Percentiles rank a stretch among this genome's conserved stretches.
These are phyloP conservation scores for Chaenogobius annularis DNA, from an alignment of 2,113 vertebrate genomes.

Conservation along the genomic window DNA sequence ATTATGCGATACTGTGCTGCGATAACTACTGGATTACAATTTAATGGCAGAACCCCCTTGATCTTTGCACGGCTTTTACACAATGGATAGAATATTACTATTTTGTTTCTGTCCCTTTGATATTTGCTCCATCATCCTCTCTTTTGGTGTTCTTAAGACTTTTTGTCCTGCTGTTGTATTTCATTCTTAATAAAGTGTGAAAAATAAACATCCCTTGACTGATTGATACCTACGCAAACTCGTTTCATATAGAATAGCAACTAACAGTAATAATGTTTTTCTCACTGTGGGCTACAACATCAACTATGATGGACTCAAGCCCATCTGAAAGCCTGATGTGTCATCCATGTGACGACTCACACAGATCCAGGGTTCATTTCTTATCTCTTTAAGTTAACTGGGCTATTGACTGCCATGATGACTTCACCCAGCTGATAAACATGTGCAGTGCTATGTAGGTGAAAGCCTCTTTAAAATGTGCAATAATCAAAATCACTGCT, in stretches of 20 bases:
- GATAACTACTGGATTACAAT: constrained; percentile 61
- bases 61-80: constrained; percentile 65
- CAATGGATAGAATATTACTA: constrained; percentile 55
- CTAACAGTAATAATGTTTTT: not conserved
- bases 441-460: not conserved
- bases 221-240: not conserved
- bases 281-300: not conserved
- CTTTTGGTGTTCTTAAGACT: constrained; percentile 78
- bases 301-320: not conserved
- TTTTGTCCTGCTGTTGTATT: constrained; percentile 79
- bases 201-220: constrained; percentile 49
- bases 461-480: not conserved
- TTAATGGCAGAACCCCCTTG: constrained; percentile 44
- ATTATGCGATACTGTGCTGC: constrained; percentile 36
- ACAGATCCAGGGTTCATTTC: constrained; percentile 59
- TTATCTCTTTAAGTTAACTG: constrained; percentile 56
- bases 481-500: not conserved
- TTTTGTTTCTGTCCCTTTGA: constrained; percentile 66
- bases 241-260: no score
- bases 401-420: constrained; percentile 29
- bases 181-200: constrained; percentile 80
- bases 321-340: not conserved
- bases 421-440: constrained; percentile 34
- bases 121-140: constrained; percentile 66
- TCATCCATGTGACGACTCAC: constrained; percentile 19